Percentiles rank a stretch among this genome's conserved stretches.
phyloP scores from a whole-genome alignment of 1,140 invertebrate species.

The Macrobrachium rosenbergii region DNA sequence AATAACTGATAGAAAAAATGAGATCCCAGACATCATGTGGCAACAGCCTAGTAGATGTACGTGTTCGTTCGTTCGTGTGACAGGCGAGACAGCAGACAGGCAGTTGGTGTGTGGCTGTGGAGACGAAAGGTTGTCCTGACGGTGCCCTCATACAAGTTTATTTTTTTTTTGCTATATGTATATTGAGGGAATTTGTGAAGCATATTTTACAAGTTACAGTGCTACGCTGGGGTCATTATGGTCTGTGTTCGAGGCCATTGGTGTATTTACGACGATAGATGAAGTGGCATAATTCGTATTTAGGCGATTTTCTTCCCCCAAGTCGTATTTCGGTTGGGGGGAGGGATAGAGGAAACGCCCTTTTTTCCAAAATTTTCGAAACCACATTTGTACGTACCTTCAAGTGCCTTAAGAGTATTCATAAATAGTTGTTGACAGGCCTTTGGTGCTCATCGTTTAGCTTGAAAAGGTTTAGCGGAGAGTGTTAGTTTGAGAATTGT shows the following conservation, averaged over 20 bases:
- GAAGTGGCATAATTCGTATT: slow-evolving; percentile 35
- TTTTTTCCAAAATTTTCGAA: slow-evolving; percentile 18
- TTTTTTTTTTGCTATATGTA: slow-evolving; percentile 15
- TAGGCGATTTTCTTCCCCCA: slow-evolving; percentile 14
- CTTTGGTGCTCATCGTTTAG: no score
- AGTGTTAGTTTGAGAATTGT: no score
- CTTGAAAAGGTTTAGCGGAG: no score
- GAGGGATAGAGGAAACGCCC: slow-evolving; percentile 39
- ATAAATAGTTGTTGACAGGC: no score
- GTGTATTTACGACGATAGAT: slow-evolving; percentile 56
- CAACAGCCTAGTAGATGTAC: not conserved
- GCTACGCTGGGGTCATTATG: slow-evolving; percentile 43
- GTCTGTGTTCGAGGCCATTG: slow-evolving; percentile 52
- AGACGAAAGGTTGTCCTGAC: slow-evolving; percentile 10
- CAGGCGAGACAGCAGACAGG: not conserved
- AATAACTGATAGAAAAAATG: no score
- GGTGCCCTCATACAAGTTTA: slow-evolving; percentile 21
- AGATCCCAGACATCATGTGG: slow-evolving; percentile 10
- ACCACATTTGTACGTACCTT: not conserved
- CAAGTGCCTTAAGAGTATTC: not conserved
- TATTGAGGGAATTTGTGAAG: slow-evolving; percentile 36
- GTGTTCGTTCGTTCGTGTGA: slow-evolving; percentile 15
- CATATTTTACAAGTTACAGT: slow-evolving; percentile 18
- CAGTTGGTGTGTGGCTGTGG: slow-evolving; percentile 37
- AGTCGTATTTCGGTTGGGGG: slow-evolving; percentile 31